Conservation (phyloP, 1,140 invertebrate species). For the Xylocopa sonorina region DNA sequence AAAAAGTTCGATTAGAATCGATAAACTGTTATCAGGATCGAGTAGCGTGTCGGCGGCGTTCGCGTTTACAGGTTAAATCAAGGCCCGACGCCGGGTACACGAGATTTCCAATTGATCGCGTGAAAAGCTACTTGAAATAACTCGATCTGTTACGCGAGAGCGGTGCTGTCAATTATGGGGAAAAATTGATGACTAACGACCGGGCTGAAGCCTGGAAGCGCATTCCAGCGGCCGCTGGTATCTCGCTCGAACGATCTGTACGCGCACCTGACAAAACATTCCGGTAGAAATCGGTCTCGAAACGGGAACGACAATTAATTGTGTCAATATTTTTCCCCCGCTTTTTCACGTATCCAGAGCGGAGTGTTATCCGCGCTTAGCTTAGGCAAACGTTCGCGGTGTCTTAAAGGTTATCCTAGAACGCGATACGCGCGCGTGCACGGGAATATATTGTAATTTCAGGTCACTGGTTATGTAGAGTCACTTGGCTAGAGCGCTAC, state of each 20-base stretch:
- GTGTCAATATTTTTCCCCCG: slow-evolving; percentile 6
- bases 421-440: no score
- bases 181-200: slow-evolving; percentile 29
- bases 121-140: slow-evolving; percentile 1
- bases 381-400: no score
- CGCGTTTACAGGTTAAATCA: neutral
- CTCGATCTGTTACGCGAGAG: neutral
- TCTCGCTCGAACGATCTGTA: neutral
- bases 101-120: slow-evolving; percentile 7
- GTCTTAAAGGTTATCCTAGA: no score
- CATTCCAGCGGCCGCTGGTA: neutral
- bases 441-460: no score
- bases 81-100: neutral
- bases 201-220: neutral
- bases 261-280: slow-evolving; percentile 23
- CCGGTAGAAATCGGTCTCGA: neutral
- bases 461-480: no score
- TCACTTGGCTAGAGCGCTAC: no score
- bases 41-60: neutral
- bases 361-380: no score
- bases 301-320: neutral
- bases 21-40: neutral
- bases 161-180: neutral
- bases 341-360: no score
- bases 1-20: slow-evolving; percentile 1